Conservation (phyloP, 2,797 vertebrate species). For the Leucoraja ocellata region DNA sequence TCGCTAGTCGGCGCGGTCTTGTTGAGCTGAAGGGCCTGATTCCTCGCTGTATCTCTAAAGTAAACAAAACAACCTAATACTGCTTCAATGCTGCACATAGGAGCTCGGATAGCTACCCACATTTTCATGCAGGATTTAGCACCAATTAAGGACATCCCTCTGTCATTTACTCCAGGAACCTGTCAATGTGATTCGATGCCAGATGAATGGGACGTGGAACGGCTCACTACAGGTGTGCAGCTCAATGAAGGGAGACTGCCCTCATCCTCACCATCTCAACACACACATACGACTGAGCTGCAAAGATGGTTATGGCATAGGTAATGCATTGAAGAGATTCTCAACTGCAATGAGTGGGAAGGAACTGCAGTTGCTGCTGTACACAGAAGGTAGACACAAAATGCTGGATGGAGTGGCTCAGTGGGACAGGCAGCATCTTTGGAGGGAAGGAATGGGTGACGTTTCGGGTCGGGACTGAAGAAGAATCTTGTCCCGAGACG, state of each 20-base stretch:
- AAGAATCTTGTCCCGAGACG: too few relatives aligned
- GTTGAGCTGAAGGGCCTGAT: too few relatives aligned
- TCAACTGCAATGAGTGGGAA: background rate
- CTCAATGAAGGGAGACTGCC: slow-evolving; percentile 80
- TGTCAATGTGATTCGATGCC: slow-evolving; percentile 77
- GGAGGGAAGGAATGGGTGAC: too few relatives aligned
- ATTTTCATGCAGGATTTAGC: background rate
- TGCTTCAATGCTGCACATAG: background rate
- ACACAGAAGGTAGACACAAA: too few relatives aligned
- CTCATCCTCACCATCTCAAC: slow-evolving; percentile 76
- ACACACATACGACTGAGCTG: slow-evolving; percentile 78
- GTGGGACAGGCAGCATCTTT: too few relatives aligned
- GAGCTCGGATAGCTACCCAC: background rate
- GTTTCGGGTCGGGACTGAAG: too few relatives aligned
- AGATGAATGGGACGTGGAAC: slow-evolving; percentile 93
- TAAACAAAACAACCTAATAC: too few relatives aligned
- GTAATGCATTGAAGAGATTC: slow-evolving; percentile 48
- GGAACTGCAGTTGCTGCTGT: too few relatives aligned
- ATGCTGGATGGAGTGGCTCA: too few relatives aligned
- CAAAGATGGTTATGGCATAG: slow-evolving; percentile 77
- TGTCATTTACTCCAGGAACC: slow-evolving; percentile 52
- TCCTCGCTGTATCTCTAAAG: too few relatives aligned
- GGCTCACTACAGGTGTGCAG: slow-evolving; percentile 81
- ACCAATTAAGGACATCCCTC: background rate
- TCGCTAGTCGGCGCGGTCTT: too few relatives aligned